These are phyloP conservation scores for Cataglyphis rosenhaueri DNA, from an alignment of 2,888 invertebrate genomes.

Conservation along the genomic window DNA sequence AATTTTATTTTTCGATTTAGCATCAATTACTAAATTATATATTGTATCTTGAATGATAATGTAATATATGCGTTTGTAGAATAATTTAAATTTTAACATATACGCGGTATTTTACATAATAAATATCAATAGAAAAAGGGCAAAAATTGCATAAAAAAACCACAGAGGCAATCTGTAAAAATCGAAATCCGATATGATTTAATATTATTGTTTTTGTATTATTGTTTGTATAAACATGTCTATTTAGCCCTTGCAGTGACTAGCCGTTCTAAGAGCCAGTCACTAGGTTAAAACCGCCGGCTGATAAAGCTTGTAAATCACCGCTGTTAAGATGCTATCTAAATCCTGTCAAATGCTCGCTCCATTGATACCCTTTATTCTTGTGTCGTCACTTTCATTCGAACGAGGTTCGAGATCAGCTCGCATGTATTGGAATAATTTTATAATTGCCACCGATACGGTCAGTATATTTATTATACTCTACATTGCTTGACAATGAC, in stretches of 20 bases:
- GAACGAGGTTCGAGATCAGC: slow-evolving; percentile 53
- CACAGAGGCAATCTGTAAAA: not conserved
- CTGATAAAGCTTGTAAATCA: slow-evolving; percentile 75
- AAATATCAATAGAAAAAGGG: not conserved
- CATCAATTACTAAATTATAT: not conserved
- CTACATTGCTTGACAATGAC: slow-evolving; percentile 15
- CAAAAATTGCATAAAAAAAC: not conserved
- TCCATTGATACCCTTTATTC: slow-evolving; percentile 82
- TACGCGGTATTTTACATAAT: not conserved
- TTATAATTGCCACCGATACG: slow-evolving; percentile 64
- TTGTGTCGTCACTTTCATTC: slow-evolving; percentile 80
- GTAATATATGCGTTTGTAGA: not conserved
- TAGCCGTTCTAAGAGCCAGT: slow-evolving; percentile 67
- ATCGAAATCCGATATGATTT: not conserved
- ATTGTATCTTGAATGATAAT: not conserved
- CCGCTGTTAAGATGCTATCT: slow-evolving; percentile 80
- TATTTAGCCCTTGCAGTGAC: slow-evolving; percentile 66
- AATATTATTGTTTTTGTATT: slow-evolving; percentile 45
- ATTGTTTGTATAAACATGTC: slow-evolving; percentile 55
- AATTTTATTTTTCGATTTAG: not conserved
- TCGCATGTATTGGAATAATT: slow-evolving; percentile 69
- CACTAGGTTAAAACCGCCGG: slow-evolving; percentile 63
- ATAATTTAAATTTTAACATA: not conserved
- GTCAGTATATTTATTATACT: slow-evolving; percentile 4
- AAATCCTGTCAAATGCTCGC: slow-evolving; percentile 82